Percentiles rank a stretch among this genome's conserved stretches.
These are phyloP conservation scores for Columba janthina DNA, from an alignment of 2,113 vertebrate genomes.

Conservation along the genomic window DNA sequence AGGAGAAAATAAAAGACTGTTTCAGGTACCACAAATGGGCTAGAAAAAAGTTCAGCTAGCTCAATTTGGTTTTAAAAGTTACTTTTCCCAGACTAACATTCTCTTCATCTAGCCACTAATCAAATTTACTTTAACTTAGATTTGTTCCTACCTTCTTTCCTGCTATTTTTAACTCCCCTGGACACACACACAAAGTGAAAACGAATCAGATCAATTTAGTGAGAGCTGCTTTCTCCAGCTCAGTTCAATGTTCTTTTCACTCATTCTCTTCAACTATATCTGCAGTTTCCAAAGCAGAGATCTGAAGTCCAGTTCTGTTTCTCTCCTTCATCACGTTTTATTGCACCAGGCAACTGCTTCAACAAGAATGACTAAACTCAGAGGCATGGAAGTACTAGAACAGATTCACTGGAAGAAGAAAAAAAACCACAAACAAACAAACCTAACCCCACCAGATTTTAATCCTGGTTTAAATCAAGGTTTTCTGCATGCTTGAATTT, in stretches of 20 bases:
- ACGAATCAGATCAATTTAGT: neutral
- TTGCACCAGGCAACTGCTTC: neutral
- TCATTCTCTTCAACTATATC: neutral
- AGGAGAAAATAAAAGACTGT: neutral
- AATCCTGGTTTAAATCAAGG: neutral
- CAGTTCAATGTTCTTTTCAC: neutral
- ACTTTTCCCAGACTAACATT: neutral
- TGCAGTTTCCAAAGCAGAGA: neutral
- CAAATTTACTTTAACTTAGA: conserved; percentile 6
- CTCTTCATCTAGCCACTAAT: neutral
- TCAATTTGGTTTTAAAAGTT: neutral
- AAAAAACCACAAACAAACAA: neutral
- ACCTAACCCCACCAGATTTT: neutral
- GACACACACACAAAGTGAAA: neutral
- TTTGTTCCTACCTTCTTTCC: neutral
- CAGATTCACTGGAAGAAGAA: neutral
- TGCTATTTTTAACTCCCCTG: neutral
- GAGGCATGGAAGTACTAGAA: neutral
- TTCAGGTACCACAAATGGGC: neutral
- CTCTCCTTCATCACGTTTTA: neutral
- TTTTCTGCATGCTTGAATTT: neutral
- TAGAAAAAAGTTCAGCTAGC: neutral
- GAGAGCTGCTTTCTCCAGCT: neutral
- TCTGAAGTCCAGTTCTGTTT: neutral
- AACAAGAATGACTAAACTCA: neutral